Percentiles rank a stretch among this genome's conserved stretches.
Conservation (phyloP, 1,140 invertebrate genomes). For the Brachionus calyciflorus region DNA sequence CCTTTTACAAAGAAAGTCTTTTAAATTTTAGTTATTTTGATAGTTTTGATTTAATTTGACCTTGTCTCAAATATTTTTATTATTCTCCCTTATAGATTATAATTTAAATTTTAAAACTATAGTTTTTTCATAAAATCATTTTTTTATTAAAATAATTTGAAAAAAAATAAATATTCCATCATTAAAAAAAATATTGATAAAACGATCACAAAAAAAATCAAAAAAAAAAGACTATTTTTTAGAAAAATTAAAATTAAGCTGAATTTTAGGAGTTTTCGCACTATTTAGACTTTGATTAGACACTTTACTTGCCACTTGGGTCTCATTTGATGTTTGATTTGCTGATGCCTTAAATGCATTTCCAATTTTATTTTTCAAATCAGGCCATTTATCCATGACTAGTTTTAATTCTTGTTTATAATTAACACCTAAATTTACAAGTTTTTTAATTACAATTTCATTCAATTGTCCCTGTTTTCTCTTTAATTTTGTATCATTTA, state of each 20-base stretch:
- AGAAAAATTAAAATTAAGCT: slow-evolving; percentile 45
- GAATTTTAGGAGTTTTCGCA: slow-evolving; percentile 41
- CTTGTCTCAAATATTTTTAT: no score
- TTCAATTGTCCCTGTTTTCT: background rate
- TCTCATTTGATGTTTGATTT: no score
- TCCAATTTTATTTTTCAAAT: slow-evolving; percentile 13
- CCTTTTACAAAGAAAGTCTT: no score
- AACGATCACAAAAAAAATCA: slow-evolving; percentile 36
- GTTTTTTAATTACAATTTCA: slow-evolving; percentile 31
- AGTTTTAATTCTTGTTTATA: slow-evolving; percentile 42
- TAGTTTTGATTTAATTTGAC: no score
- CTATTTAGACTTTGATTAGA: background rate
- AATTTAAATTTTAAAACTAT: no score
- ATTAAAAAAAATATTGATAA: slow-evolving; percentile 19
- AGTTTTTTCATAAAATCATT: no score
- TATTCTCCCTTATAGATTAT: no score
- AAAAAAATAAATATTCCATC: background rate
- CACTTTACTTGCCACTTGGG: no score
- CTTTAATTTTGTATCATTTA: background rate
- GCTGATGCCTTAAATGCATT: slow-evolving; percentile 26
- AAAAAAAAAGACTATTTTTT: slow-evolving; percentile 17
- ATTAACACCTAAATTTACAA: slow-evolving; percentile 3
- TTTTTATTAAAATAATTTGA: slow-evolving; percentile 27
- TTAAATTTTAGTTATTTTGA: no score
- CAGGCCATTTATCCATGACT: slow-evolving; percentile 2